Conservation (phyloP, 2,113 vertebrate genomes). For the Ginglymostoma cirratum region DNA sequence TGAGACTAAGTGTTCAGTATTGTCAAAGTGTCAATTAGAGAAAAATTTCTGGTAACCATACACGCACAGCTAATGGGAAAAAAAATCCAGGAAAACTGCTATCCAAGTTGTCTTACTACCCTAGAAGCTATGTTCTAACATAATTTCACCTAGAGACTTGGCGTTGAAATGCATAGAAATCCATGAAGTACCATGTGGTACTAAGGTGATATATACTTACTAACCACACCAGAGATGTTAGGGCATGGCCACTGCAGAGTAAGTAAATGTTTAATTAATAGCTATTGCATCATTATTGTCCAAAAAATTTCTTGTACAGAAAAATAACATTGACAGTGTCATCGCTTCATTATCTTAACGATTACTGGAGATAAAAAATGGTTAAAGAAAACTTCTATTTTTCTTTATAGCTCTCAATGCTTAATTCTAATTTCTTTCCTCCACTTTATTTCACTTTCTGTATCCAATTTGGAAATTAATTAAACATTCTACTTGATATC, state of each 20-base stretch:
- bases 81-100: background rate
- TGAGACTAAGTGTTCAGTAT: background rate
- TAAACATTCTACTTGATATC: background rate
- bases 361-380: background rate
- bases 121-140: background rate
- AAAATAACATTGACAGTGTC: background rate
- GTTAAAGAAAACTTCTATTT: background rate
- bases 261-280: background rate
- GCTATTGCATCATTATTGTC: background rate
- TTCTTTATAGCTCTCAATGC: background rate
- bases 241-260: background rate
- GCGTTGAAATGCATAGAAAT: background rate
- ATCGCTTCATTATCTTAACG: background rate
- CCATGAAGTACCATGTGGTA: background rate
- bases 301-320: background rate
- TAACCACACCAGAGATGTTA: background rate
- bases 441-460: background rate
- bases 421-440: background rate
- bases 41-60: background rate
- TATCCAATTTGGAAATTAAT: background rate
- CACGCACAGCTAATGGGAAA: background rate
- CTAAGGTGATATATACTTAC: background rate
- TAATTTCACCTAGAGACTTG: background rate
- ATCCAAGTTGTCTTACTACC: background rate
- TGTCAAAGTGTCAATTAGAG: background rate